Evolutionary conservation across 2,888 invertebrate genomes (phyloP).

Genomic region (Protula sp.): DNA sequence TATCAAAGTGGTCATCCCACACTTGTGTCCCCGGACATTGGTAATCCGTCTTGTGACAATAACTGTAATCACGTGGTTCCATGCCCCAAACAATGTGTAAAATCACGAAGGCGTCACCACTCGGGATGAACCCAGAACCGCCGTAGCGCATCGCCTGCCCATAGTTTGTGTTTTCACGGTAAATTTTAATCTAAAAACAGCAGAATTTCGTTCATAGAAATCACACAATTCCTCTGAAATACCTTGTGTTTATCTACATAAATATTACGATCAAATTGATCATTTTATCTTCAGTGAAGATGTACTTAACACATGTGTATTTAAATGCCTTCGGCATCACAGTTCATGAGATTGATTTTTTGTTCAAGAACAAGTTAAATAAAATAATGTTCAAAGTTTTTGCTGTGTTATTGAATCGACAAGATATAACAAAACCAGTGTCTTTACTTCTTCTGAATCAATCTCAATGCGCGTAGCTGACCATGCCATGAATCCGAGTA

Average conservation of each 20-base stretch:
- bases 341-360: no score
- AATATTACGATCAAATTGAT: no score
- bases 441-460: slow-evolving; percentile 7
- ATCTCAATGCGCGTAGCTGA: slow-evolving; percentile 9
- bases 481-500: slow-evolving; percentile 4
- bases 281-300: no score
- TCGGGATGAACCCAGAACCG: slow-evolving; percentile 29
- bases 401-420: no score
- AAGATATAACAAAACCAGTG: no score
- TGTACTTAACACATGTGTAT: no score
- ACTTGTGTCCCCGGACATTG: slow-evolving; percentile 14
- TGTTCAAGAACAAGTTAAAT: no score
- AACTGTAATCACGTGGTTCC: slow-evolving; percentile 5
- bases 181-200: slow-evolving; percentile 15
- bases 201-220: no score
- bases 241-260: no score
- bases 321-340: no score
- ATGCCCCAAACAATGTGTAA: slow-evolving; percentile 37
- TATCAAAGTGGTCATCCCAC: slow-evolving; percentile 23
- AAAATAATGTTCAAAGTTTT: no score
- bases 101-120: slow-evolving; percentile 20
- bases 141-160: slow-evolving; percentile 29
- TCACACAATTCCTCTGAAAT: no score
- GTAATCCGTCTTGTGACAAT: slow-evolving; percentile 19
- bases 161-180: slow-evolving; percentile 9